Percentiles rank a stretch among this genome's conserved stretches.
Conservation (phyloP, 2,888 invertebrate species). For the Drosophila meridionalis region DNA sequence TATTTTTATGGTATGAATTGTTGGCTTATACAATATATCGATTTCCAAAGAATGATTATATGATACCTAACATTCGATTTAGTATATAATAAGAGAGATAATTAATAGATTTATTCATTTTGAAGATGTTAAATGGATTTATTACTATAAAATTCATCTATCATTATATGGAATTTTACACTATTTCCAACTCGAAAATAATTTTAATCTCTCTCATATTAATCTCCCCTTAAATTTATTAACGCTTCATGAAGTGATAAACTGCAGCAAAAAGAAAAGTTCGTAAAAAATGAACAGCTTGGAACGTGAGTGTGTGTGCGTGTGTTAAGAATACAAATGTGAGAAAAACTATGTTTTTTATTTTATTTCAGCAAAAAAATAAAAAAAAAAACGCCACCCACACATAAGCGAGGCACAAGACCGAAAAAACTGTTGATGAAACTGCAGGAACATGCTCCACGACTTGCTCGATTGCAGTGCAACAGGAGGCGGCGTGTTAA, state of each 20-base stretch:
- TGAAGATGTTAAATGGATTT: not conserved
- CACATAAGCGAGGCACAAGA: constrained; percentile 40
- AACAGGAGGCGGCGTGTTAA: constrained; percentile 68
- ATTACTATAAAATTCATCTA: not conserved
- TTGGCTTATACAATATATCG: constrained; percentile 16
- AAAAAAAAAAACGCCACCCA: constrained; percentile 2
- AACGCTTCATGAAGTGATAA: constrained; percentile 57
- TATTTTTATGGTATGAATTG: constrained; percentile 53
- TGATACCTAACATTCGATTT: not conserved
- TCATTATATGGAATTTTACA: not conserved
- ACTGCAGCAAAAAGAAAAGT: constrained; percentile 45
- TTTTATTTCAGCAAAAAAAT: constrained; percentile 6
- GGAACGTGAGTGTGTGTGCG: constrained; percentile 6
- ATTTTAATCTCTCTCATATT: not conserved
- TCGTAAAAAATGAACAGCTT: constrained; percentile 53
- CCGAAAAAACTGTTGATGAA: constrained; percentile 50
- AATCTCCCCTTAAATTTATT: constrained; percentile 18
- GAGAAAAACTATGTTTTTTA: constrained; percentile 36
- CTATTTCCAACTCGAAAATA: not conserved
- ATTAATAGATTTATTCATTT: not conserved
- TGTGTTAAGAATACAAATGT: constrained; percentile 67
- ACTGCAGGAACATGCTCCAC: constrained; percentile 38
- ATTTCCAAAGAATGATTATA: not conserved
- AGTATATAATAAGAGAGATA: not conserved
- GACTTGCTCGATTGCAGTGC: constrained; percentile 57